Evolutionary conservation across 2,797 vertebrate species (phyloP), one percentile per base, ranked within the genome.

Genomic region (Bovichtus variegatus): DNA sequence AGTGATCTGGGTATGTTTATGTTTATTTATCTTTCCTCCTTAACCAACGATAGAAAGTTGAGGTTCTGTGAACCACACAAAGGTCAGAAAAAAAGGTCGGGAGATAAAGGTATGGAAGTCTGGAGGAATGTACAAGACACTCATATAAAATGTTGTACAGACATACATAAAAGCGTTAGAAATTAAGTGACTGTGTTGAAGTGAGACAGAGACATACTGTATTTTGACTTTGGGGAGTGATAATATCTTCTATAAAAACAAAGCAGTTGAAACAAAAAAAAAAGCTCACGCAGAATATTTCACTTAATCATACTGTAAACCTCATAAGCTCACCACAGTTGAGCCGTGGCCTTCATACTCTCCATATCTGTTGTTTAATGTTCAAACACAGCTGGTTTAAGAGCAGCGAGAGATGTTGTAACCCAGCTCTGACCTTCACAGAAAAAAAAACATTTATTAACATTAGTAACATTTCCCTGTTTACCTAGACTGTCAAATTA

Each of bases 381-480:
- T 41, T 57, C 49, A 77, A 73, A 61, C 41, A 78, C 70, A 57
- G 34, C 61, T 62, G 55, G 55, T 55, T 50, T 34, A 18, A 67
- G 27, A 57, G 3, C 62, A 27, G 46, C 8, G 6, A 46, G 9
- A 43, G 10, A 40, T 8, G 34, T 4, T 60, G 16, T 41, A 12
- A 60, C 36, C 27, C 46, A 64, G 40, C 25, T n/a, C 15, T 47
- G 13, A 58, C 16, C 74, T 41, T 59, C 27, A 38, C 6, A 13
- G 23, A 21, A 27, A 23, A 31, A 12, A 38, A 21, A 16, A 6
- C 4, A 34, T 15, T 9, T 18, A 18, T 6, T 5, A 21, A 57
- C 6, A 1, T 8, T 10, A 18, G 4, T n/a, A 19, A 57, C 21
- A 18, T 55, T 40, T 41, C 10, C 6, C 2, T 19, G 1, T 40